phyloP scores from a whole-genome alignment of 2,113 vertebrate species.

The Porphyrio hochstetteri region DNA sequence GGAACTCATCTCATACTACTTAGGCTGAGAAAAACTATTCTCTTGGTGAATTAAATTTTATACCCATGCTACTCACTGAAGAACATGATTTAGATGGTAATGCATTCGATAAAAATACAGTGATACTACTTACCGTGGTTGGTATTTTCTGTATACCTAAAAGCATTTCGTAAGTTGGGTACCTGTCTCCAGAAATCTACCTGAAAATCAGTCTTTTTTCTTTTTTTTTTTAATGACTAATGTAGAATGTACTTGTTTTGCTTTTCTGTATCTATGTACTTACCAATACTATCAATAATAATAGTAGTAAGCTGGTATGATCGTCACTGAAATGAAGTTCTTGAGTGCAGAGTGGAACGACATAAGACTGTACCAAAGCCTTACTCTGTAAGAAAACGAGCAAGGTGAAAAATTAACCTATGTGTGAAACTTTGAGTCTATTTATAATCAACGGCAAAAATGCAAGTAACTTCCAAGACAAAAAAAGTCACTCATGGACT shows the following conservation, averaged over 20 bases:
- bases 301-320: background rate
- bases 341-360: background rate
- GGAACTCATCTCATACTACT: background rate
- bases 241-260: background rate
- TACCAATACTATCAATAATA: background rate
- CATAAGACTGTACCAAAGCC: background rate
- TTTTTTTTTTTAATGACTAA: background rate
- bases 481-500: background rate
- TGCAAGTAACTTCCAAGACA: background rate
- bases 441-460: background rate
- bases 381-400: background rate
- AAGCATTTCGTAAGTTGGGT: background rate
- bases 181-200: background rate
- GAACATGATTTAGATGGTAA: background rate
- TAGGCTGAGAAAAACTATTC: background rate
- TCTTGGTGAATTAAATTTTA: background rate
- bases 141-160: background rate
- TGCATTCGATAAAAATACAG: background rate
- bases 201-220: background rate
- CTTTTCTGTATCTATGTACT: background rate
- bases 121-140: background rate
- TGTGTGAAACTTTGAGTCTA: background rate
- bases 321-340: background rate
- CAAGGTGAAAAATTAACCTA: background rate
- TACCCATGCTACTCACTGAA: background rate